Evolutionary conservation across 2,797 vertebrate species (phyloP), one percentile per base, ranked within the genome.

Genomic region (Sciurus carolinensis): DNA sequence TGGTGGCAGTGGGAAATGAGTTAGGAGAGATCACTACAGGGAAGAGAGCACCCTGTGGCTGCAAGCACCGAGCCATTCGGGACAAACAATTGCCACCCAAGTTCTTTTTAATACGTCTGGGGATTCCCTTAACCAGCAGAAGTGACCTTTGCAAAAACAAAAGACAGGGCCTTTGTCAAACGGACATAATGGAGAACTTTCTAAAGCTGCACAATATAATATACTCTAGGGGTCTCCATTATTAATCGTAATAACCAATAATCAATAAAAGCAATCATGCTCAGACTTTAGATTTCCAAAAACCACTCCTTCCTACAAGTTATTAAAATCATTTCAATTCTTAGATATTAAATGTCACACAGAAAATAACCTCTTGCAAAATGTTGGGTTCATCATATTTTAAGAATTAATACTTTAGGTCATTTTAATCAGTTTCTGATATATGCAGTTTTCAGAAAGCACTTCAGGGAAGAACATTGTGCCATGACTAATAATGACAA

Each of bases 391-490:
- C 98, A 98, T 98, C 98, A 98, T 97, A 98, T 98, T 98, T 98
- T 98, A 98, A 96, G 97, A 98, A 98, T 98, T 98, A 98, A 98
- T 98, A 98, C 98, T 98, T 98, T 91, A 95, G 98, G 98, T 98
- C 98, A 98, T 98, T 98, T 98, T 98, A 99, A 99, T 99, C 98
- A 98, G 98, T 98, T 98, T 98, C 98, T 98, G 98, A 99, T 98
- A 98, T 96, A 99, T 98, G 98, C 98, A 98, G 97, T 98, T 99
- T 98, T 98, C 97, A 98, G 98, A 98, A 98, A 98, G 93, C 95
- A 98, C 98, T 99, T 98, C 97, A 96, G 98, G 98, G 98, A 97
- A 97, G 97, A 98, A 98, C 98, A 98, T 82, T 96, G 90, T 98
- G 92, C 90, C 94, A 97, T 98, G 97, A 99, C 97, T 98, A 98